These are phyloP conservation scores for Mythimna pallens DNA, from an alignment of 2,888 invertebrate species.

Conservation along the genomic window DNA sequence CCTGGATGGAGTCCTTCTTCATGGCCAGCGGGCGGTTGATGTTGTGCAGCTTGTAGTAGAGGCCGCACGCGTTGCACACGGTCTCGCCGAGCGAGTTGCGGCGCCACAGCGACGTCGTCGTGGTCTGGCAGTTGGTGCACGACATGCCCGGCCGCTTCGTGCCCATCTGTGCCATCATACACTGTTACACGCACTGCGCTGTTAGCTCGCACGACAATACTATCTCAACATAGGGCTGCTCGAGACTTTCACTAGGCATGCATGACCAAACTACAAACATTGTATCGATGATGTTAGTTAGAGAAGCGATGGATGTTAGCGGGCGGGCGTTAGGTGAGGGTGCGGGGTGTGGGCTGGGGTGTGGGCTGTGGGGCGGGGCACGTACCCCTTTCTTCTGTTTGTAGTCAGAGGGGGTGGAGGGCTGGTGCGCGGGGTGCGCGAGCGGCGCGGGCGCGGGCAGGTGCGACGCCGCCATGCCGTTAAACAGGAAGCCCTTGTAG, in stretches of 20 bases:
- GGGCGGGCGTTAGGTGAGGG: constrained; percentile 52
- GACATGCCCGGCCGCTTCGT: constrained; percentile 94
- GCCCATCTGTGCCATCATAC: constrained; percentile 85
- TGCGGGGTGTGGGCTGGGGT: constrained; percentile 51
- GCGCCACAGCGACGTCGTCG: constrained; percentile 96
- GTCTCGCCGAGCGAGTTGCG: constrained; percentile 96
- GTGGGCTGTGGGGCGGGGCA: constrained; percentile 69
- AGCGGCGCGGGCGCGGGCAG: constrained; percentile 76
- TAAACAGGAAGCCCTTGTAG: constrained; percentile 96
- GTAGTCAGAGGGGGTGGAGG: constrained; percentile 85
- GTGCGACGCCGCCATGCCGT: constrained; percentile 89
- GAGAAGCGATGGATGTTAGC: constrained; percentile 70
- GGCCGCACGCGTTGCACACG: constrained; percentile 99
- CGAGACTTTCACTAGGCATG: constrained; percentile 33
- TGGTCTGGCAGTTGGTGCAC: constrained; percentile 97
- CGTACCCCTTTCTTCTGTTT: constrained; percentile 90
- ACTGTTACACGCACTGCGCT: constrained; percentile 36
- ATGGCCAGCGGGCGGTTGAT: constrained; percentile 97
- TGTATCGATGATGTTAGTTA: constrained; percentile 63
- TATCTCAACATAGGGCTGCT: not conserved
- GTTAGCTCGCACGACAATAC: not conserved
- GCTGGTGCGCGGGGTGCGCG: constrained; percentile 74
- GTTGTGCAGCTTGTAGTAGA: constrained; percentile 98
- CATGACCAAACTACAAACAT: constrained; percentile 34
- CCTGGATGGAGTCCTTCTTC: constrained; percentile 91